Evolutionary conservation across 2,113 vertebrate species (phyloP), one percentile per base, ranked within the genome.

Genomic region (Procavia capensis): DNA sequence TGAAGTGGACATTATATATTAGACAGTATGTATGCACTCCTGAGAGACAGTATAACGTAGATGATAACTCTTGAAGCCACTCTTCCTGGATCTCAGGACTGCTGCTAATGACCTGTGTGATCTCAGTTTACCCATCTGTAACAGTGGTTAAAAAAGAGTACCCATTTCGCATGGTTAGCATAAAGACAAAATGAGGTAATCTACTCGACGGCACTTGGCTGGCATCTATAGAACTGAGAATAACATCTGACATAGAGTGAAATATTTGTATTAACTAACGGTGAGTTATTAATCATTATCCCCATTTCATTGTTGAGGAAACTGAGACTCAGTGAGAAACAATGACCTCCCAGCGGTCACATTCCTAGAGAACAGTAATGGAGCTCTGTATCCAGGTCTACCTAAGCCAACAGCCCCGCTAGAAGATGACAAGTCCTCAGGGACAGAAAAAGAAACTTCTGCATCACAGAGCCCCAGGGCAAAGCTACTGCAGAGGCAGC

Each of bases 281-380:
- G 5, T 70, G 47, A 63, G 50, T 82, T 82, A 61, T 85, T 27
- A 25, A 43, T 79, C 34, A 41, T 78, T 47, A 50, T 74, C 39
- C 29, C 96, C 57, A 43, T 85, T 82, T 88, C 68, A 43, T 20
- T 72, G 22, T 19, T 83, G 74, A 85, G 19, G 24, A 61, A 88
- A 88, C 14, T 27, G 14, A 93, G 64, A 5, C 57, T 96, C 89
- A n/a, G 39, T 47, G 36, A 39, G 1, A 17, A 36, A 8, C 19
- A 14, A 27, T 39, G 88, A 84, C 45, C 39, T 36, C 27, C 27
- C 34, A 19, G 16, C 75, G 41, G 91, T 81, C 91, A 85, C 76
- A 70, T 9, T 11, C 7, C 22, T 66, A 27, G 43, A 70, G 31
- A 82, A 61, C 0, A 29, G 41, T 5, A 3, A 39, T 27, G 4